Evolutionary conservation across 35 echinoderm and acorn worm genomes (phyloP).

Genomic region (Heliocidaris tuberculata): DNA sequence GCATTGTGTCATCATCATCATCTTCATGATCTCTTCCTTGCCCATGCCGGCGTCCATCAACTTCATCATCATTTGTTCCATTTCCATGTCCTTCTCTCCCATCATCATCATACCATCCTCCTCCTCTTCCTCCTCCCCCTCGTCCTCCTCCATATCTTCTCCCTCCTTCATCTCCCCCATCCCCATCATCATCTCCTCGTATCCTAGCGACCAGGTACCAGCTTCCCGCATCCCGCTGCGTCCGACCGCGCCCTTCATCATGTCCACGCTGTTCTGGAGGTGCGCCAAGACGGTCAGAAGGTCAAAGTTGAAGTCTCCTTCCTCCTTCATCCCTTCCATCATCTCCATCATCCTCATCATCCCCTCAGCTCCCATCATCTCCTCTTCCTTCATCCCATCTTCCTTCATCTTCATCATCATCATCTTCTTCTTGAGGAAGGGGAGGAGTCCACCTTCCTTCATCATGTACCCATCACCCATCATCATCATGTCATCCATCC

Average conservation of each 20-base stretch:
- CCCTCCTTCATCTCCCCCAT: conserved; percentile 7
- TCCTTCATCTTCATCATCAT: conserved; percentile 23
- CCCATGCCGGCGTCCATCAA: background rate
- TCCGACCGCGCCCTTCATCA: background rate
- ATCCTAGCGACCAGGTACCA: conserved; percentile 34
- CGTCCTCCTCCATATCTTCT: background rate
- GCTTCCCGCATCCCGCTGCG: background rate
- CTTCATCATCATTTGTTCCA: background rate
- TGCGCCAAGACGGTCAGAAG: background rate
- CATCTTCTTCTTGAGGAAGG: conserved; percentile 42
- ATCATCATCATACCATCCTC: conserved; percentile 21
- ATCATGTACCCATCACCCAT: background rate
- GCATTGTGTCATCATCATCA: conserved; percentile 32
- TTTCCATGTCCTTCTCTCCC: conserved; percentile 25
- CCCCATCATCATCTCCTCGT: background rate
- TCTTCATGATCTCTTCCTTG: conserved; percentile 16
- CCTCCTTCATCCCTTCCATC: background rate
- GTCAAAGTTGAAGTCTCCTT: background rate
- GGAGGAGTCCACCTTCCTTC: conserved; percentile 17
- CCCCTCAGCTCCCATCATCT: conserved; percentile 8
- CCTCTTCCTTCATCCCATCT: background rate
- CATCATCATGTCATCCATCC: background rate
- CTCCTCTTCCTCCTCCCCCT: background rate
- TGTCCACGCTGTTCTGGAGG: background rate
- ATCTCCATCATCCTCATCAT: conserved; percentile 33